phyloP scores from a whole-genome alignment of 2,797 vertebrate genomes.

The Petrocephalus sullivani region DNA sequence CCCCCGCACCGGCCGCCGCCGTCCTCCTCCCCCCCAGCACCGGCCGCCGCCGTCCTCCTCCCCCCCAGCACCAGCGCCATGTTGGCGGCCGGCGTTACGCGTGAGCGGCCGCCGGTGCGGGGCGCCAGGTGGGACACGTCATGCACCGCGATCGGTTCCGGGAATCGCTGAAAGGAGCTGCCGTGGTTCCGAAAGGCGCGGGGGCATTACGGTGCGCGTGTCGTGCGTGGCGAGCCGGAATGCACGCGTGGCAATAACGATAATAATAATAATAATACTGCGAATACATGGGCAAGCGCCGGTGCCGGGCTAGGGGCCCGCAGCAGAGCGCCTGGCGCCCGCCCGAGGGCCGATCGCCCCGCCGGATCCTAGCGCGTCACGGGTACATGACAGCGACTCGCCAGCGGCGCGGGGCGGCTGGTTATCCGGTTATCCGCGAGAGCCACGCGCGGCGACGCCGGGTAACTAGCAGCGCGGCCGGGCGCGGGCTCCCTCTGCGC shows the following conservation, averaged over 20 bases:
- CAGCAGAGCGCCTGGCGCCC: not conserved
- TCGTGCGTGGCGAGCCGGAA: too few species aligned
- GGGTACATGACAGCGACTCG: not conserved
- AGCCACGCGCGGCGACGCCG: not conserved
- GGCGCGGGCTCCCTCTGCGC: not conserved
- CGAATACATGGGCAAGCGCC: too few species aligned
- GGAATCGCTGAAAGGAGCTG: too few species aligned
- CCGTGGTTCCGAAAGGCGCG: too few species aligned
- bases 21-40: not conserved
- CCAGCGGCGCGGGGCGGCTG: not conserved
- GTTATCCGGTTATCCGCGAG: not conserved
- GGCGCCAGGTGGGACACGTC: too few species aligned
- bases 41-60: not conserved
- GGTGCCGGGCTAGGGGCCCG: not conserved
- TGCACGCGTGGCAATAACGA: too few species aligned
- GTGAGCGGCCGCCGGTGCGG: not conserved
- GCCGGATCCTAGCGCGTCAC: not conserved
- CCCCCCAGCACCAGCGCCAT: not conserved
- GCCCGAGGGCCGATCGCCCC: not conserved
- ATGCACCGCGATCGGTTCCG: too few species aligned
- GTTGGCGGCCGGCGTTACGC: not conserved
- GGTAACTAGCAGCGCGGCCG: not conserved
- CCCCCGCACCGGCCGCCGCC: not conserved
- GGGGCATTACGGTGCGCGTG: too few species aligned
- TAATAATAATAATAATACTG: too few species aligned